Conservation (phyloP, 2,113 vertebrate genomes). For the Eulacestoma nigropectus region DNA sequence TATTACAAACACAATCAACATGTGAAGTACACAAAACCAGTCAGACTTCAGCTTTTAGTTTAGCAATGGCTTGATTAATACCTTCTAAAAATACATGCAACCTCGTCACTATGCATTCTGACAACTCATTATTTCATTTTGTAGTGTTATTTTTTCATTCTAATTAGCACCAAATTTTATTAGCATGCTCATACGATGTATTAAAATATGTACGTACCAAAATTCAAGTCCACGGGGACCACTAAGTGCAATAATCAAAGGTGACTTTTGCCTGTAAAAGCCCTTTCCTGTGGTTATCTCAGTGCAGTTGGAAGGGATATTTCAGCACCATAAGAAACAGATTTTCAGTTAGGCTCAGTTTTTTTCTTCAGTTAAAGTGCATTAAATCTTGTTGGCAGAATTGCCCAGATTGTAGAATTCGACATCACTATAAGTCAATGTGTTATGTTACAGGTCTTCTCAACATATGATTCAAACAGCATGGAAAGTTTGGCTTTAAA, state of each 20-base stretch:
- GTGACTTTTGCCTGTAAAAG: constrained; percentile 76
- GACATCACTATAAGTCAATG: constrained; percentile 68
- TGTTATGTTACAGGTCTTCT: constrained; percentile 60
- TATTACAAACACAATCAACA: constrained; percentile 45
- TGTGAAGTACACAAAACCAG: constrained; percentile 38
- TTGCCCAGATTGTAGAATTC: constrained; percentile 68
- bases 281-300: constrained; percentile 73
- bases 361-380: constrained; percentile 81
- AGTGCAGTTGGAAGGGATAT: constrained; percentile 77
- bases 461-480: constrained; percentile 52
- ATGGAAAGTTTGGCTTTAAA: constrained; percentile 72
- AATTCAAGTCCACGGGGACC: constrained; percentile 74
- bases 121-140: constrained; percentile 26
- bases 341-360: constrained; percentile 74
- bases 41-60: constrained; percentile 19
- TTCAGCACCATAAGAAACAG: constrained; percentile 80
- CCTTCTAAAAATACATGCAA: constrained; percentile 48
- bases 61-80: constrained; percentile 36
- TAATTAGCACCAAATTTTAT: constrained; percentile 28
- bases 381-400: constrained; percentile 70
- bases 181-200: constrained; percentile 66
- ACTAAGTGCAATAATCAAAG: constrained; percentile 76
- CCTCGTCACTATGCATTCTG: constrained; percentile 41
- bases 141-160: neutral
- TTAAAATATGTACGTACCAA: constrained; percentile 76